These are phyloP conservation scores for Neotoxoptera formosana DNA, from an alignment of 1,140 invertebrate species.

Conservation along the genomic window DNA sequence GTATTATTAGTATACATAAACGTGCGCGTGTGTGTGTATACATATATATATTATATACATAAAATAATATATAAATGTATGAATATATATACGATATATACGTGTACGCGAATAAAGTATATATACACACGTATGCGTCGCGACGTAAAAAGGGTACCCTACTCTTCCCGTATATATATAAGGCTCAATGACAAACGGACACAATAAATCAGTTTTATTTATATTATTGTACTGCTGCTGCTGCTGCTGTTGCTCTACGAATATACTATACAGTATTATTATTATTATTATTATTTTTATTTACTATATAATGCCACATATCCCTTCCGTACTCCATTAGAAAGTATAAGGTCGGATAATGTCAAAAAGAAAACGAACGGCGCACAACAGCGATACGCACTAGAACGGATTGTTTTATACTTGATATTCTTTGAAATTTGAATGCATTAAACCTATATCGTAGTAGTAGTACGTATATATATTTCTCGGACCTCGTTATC, in stretches of 20 bases:
- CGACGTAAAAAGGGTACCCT: slow-evolving; percentile 50
- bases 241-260: not conserved
- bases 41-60: not conserved
- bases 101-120: not conserved
- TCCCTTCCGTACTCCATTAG: not conserved
- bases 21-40: not conserved
- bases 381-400: no score
- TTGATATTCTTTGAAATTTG: not conserved
- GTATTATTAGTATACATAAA: slow-evolving; percentile 44
- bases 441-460: not conserved
- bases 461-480: no score
- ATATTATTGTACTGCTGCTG: slow-evolving; percentile 10
- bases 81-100: not conserved
- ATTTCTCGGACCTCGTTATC: not conserved
- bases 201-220: slow-evolving; percentile 56
- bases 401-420: not conserved
- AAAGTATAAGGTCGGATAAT: not conserved
- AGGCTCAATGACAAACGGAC: slow-evolving; percentile 51
- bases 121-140: not conserved
- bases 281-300: not conserved
- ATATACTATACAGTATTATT: not conserved
- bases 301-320: not conserved
- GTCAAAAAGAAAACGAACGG: not conserved
- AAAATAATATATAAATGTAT: slow-evolving; percentile 16
- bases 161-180: slow-evolving; percentile 51